phyloP scores from a whole-genome alignment of 2,888 invertebrate genomes.

The Muscina levida region DNA sequence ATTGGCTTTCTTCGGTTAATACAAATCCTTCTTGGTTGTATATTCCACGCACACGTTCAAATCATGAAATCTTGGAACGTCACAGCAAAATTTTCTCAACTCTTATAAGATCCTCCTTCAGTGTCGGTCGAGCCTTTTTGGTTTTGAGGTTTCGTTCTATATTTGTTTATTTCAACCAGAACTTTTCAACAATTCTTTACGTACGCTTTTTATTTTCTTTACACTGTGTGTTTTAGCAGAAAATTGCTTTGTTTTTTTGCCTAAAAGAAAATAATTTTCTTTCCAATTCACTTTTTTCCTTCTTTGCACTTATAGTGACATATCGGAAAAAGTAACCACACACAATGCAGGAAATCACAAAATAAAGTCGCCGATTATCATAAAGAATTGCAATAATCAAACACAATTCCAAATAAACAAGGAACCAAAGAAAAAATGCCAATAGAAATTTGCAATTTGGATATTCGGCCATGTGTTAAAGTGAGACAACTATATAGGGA shows the following conservation, averaged over 20 bases:
- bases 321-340: conserved; percentile 55
- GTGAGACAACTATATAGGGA: too few species aligned
- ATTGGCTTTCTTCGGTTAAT: not conserved
- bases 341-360: conserved; percentile 34
- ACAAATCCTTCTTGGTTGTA: too few species aligned
- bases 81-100: too few species aligned
- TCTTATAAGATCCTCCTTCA: too few species aligned
- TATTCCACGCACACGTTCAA: too few species aligned
- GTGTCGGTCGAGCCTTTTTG: too few species aligned
- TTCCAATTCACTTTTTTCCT: conserved; percentile 22
- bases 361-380: conserved; percentile 53
- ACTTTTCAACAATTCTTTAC: too few species aligned
- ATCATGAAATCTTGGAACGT: too few species aligned
- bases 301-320: conserved; percentile 46
- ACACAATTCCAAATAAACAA: conserved; percentile 31
- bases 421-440: conserved; percentile 10
- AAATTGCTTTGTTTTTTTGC: conserved; percentile 26
- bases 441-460: not conserved
- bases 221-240: not conserved
- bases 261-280: conserved; percentile 44
- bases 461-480: conserved; percentile 1
- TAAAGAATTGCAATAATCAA: conserved; percentile 44
- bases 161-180: too few species aligned
- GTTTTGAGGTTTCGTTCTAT: too few species aligned
- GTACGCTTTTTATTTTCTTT: too few species aligned